Evolutionary conservation across 1,140 invertebrate genomes (phyloP).

Genomic region (Hydropsyche tenuis): DNA sequence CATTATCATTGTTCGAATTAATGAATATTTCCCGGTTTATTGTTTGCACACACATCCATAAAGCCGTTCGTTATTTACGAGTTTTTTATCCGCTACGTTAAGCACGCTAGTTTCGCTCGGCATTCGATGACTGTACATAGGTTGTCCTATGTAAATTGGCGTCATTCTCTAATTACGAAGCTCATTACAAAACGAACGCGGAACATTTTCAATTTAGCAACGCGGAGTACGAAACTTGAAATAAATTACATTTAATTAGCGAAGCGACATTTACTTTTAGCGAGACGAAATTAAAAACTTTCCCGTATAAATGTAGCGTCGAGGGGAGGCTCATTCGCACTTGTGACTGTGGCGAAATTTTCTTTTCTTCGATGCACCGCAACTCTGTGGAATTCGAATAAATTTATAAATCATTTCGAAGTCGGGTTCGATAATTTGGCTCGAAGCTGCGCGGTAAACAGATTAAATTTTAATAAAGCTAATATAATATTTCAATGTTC

Average conservation of each 20-base stretch:
- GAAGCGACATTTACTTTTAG: slow-evolving; percentile 10
- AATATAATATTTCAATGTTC: too few species aligned
- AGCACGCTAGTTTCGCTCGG: background rate
- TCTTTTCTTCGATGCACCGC: too few species aligned
- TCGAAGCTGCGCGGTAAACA: too few species aligned
- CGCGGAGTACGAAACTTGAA: slow-evolving; percentile 1
- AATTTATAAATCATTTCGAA: too few species aligned
- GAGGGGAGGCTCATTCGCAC: background rate
- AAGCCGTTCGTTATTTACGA: background rate
- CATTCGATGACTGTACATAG: background rate
- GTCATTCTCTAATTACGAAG: slow-evolving; percentile 9
- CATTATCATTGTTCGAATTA: slow-evolving; percentile 11
- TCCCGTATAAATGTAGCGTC: background rate
- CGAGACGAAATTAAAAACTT: slow-evolving; percentile 20
- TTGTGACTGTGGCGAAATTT: background rate
- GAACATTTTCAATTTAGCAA: slow-evolving; percentile 20
- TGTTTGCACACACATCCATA: slow-evolving; percentile 3
- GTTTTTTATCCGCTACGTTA: slow-evolving; percentile 12
- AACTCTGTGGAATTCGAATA: too few species aligned
- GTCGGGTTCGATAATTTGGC: too few species aligned
- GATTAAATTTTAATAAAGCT: too few species aligned
- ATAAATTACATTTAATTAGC: slow-evolving; percentile 23
- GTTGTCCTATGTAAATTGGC: slow-evolving; percentile 4
- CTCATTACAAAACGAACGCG: slow-evolving; percentile 21
- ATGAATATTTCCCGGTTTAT: slow-evolving; percentile 1